phyloP scores from a whole-genome alignment of 2,797 vertebrate species.

The Vireo griseus region DNA sequence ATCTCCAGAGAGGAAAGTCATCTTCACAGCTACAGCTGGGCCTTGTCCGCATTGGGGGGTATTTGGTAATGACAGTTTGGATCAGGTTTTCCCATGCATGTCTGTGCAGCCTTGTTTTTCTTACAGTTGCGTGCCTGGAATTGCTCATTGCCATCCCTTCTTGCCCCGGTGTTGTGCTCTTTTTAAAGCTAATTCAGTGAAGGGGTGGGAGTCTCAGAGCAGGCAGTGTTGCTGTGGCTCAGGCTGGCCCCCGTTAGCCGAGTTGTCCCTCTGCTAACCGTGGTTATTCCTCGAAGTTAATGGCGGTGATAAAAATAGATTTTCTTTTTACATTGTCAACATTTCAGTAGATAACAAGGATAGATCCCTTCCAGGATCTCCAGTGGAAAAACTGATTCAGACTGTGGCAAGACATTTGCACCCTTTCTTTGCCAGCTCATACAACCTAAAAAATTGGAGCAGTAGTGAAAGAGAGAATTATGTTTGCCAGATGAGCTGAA shows the following conservation, averaged over 20 bases:
- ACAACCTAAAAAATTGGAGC: background rate
- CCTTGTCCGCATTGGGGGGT: background rate
- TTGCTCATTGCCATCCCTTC: background rate
- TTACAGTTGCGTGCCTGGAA: background rate
- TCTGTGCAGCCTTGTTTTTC: constrained; percentile 6
- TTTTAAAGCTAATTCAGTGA: background rate
- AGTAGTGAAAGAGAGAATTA: background rate
- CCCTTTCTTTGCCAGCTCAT: background rate
- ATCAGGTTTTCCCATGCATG: constrained; percentile 60
- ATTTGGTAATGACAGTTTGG: constrained; percentile 17
- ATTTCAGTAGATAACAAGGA: constrained; percentile 2
- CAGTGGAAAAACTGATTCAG: constrained; percentile 20
- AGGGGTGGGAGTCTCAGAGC: background rate
- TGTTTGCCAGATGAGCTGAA: background rate
- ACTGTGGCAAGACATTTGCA: background rate
- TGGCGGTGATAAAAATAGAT: constrained; percentile 19
- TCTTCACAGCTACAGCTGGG: constrained; percentile 60
- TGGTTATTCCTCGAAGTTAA: background rate
- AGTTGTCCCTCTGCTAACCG: background rate
- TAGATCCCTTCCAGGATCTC: constrained; percentile 4
- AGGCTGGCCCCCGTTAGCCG: background rate
- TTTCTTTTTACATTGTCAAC: constrained; percentile 17
- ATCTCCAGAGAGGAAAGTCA: constrained; percentile 56
- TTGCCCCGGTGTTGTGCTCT: background rate
- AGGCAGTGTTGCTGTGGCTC: background rate